A percentile compares a stretch with the other conserved stretches of the same genome.
These are phyloP conservation scores for Epinephelus moara DNA, from an alignment of 2,113 vertebrate genomes.

Conservation along the genomic window DNA sequence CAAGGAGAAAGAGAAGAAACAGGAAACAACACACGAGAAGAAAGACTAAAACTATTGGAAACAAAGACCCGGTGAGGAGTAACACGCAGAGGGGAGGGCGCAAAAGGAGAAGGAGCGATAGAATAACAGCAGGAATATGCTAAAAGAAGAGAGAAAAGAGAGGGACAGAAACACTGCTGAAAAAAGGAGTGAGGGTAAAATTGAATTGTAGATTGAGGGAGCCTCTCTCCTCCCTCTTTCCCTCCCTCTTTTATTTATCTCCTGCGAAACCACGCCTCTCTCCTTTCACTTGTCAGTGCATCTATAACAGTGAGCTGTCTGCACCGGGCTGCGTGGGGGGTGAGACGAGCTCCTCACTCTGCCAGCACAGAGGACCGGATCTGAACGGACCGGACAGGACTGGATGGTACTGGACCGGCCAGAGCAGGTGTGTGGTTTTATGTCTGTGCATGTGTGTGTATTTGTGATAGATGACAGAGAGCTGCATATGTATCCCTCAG, in stretches of 20 bases:
- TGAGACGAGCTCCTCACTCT: constrained; percentile 71
- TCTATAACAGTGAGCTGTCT: constrained; percentile 85
- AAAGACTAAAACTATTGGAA: constrained; percentile 42
- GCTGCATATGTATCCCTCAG: constrained; percentile 46
- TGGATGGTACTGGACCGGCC: constrained; percentile 62
- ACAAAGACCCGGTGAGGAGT: constrained; percentile 1
- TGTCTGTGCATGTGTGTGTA: constrained; percentile 23
- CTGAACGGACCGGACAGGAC: constrained; percentile 59
- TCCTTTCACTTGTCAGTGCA: constrained; percentile 85
- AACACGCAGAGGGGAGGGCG: constrained; percentile 6
- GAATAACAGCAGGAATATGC: constrained; percentile 27
- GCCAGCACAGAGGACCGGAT: constrained; percentile 58
- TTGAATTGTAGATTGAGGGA: constrained; percentile 86
- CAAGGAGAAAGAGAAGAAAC: constrained; percentile 35
- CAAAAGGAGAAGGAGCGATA: constrained; percentile 18
- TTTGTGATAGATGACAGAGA: constrained; percentile 46
- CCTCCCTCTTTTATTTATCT: constrained; percentile 85
- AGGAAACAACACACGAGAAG: constrained; percentile 34
- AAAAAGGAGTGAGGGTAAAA: constrained; percentile 65
- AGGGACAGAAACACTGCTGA: constrained; percentile 34
- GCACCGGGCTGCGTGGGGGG: constrained; percentile 76
- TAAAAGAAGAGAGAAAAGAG: constrained; percentile 25
- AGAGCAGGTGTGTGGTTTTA: constrained; percentile 76
- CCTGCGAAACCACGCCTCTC: constrained; percentile 81
- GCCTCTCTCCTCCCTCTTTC: constrained; percentile 76